Conservation (phyloP, 2,888 invertebrate species). For the Lapara coniferarum region DNA sequence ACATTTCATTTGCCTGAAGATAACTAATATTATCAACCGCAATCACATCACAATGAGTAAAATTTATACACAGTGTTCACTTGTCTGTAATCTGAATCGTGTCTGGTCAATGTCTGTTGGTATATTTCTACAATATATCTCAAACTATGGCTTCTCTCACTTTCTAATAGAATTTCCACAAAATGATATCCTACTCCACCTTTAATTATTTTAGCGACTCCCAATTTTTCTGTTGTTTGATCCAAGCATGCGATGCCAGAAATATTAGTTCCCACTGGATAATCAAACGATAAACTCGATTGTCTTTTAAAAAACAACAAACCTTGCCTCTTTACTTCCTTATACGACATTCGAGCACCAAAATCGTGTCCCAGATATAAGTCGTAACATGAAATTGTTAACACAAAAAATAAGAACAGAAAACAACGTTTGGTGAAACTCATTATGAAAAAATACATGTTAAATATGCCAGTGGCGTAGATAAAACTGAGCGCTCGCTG, state of each 20-base stretch:
- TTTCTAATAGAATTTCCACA: slow-evolving; percentile 48
- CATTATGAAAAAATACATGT: slow-evolving; percentile 21
- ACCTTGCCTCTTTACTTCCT: slow-evolving; percentile 56
- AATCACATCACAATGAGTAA: not conserved
- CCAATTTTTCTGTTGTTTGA: slow-evolving; percentile 47
- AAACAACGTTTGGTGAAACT: slow-evolving; percentile 1
- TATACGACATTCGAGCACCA: slow-evolving; percentile 55
- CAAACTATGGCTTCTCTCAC: slow-evolving; percentile 49
- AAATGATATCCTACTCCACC: slow-evolving; percentile 48
- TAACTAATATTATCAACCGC: not conserved
- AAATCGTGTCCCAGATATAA: slow-evolving; percentile 47
- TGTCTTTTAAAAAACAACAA: slow-evolving; percentile 51
- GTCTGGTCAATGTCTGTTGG: slow-evolving; percentile 32
- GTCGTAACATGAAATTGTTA: slow-evolving; percentile 36
- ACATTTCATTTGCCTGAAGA: not conserved
- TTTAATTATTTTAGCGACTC: slow-evolving; percentile 39
- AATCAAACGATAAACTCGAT: slow-evolving; percentile 42
- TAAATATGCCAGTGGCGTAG: slow-evolving; percentile 17
- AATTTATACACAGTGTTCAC: slow-evolving; percentile 21
- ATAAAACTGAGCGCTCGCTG: slow-evolving; percentile 22
- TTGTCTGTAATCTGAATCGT: slow-evolving; percentile 15
- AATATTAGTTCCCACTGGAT: slow-evolving; percentile 52
- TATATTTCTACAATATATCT: slow-evolving; percentile 49
- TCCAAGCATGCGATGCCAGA: slow-evolving; percentile 55
- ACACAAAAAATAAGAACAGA: slow-evolving; percentile 16